Percentiles rank a stretch among this genome's conserved stretches.
These are phyloP conservation scores for Cotesia chilonis DNA, from an alignment of 1,140 invertebrate genomes.

Conservation along the genomic window DNA sequence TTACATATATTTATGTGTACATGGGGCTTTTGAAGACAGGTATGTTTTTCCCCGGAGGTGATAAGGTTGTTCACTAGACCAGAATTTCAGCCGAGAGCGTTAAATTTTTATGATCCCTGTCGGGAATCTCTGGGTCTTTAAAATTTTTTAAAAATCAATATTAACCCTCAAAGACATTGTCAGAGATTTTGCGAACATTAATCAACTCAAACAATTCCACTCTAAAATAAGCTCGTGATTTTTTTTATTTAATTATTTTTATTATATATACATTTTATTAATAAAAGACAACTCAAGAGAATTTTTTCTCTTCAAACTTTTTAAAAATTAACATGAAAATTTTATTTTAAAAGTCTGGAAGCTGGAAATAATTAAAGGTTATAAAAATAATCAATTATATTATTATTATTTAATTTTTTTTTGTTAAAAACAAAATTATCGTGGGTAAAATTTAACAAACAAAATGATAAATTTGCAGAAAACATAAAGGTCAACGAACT, in stretches of 20 bases:
- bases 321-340: no score
- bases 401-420: not conserved
- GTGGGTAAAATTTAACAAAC: not conserved
- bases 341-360: no score
- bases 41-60: not conserved
- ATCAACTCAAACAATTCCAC: no score
- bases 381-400: not conserved
- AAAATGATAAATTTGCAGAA: not conserved
- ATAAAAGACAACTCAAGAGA: no score
- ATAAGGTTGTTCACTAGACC: slow-evolving; percentile 15
- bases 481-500: not conserved
- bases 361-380: no score
- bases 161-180: not conserved
- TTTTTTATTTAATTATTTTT: no score
- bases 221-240: no score
- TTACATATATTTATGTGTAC: no score
- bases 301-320: no score
- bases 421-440: not conserved
- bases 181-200: not conserved
- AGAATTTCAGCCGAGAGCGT: not conserved
- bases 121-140: not conserved
- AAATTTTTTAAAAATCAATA: not conserved
- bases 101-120: not conserved
- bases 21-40: no score
- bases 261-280: no score